phyloP scores from a whole-genome alignment of 2,113 vertebrate genomes.

The Tragelaphus scriptus region DNA sequence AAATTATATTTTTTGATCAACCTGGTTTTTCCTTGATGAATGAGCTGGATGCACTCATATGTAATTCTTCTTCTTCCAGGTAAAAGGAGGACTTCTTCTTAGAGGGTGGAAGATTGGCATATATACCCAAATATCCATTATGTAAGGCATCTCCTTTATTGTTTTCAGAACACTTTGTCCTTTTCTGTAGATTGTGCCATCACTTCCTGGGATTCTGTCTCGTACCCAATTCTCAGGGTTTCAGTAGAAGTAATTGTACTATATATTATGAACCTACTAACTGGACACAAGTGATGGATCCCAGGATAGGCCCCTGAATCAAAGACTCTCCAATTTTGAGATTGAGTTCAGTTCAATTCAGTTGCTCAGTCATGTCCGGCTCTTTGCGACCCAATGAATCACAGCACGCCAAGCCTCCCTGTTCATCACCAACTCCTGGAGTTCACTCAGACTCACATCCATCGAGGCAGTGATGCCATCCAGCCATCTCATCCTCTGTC shows the following conservation, averaged over 20 bases:
- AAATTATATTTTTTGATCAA: neutral
- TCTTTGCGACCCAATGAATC: too few species aligned
- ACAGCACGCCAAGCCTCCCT: too few species aligned
- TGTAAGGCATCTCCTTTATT: fast-evolving
- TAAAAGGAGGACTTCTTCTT: neutral
- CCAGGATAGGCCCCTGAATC: neutral
- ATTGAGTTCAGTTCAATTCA: too few species aligned
- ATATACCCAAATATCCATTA: neutral
- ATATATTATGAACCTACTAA: fast-evolving
- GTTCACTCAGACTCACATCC: too few species aligned
- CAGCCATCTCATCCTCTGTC: too few species aligned
- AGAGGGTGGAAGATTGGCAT: neutral
- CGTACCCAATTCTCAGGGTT: neutral
- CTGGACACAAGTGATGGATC: neutral
- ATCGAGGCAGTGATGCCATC: too few species aligned
- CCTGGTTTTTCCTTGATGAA: neutral
- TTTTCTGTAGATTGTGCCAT: neutral
- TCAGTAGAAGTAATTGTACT: neutral
- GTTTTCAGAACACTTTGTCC: neutral
- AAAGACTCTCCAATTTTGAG: neutral
- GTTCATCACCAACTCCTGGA: too few species aligned
- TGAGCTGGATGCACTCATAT: neutral
- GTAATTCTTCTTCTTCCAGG: neutral
- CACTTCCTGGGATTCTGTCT: neutral
- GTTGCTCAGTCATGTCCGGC: too few species aligned